phyloP scores from a whole-genome alignment of 1,140 invertebrate genomes.

The Meloidogyne floridensis region DNA sequence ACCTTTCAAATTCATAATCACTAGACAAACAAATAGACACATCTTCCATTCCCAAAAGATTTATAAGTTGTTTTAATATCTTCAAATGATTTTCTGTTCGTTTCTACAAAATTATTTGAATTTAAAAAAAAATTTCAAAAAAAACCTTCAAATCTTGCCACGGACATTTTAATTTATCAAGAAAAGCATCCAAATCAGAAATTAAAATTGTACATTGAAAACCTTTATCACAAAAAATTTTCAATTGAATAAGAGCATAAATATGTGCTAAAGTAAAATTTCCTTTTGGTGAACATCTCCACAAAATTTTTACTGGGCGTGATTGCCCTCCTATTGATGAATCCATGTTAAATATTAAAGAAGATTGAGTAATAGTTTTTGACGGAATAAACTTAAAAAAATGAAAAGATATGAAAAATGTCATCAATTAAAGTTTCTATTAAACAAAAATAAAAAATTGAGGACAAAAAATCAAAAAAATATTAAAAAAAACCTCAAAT shows the following conservation, averaged over 20 bases:
- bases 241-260: slow-evolving; percentile 44
- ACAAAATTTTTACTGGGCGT: slow-evolving; percentile 43
- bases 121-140: slow-evolving; percentile 6
- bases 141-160: slow-evolving; percentile 83
- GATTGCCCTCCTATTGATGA: background rate
- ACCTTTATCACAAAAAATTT: slow-evolving; percentile 29
- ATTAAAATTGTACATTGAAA: slow-evolving; percentile 85
- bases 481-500: slow-evolving; percentile 13
- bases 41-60: slow-evolving; percentile 88
- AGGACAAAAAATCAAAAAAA: background rate
- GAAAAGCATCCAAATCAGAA: slow-evolving; percentile 94
- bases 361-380: background rate
- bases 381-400: slow-evolving; percentile 7
- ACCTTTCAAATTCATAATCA: slow-evolving; percentile 85
- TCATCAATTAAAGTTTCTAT: background rate
- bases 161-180: slow-evolving; percentile 99
- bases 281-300: slow-evolving; percentile 55
- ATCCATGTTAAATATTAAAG: background rate
- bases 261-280: slow-evolving; percentile 58
- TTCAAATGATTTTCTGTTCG: slow-evolving; percentile 89
- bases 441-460: too few species aligned
- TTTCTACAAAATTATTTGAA: slow-evolving; percentile 58
- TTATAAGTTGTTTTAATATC: slow-evolving; percentile 88
- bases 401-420: slow-evolving; percentile 13
- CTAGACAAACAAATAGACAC: slow-evolving; percentile 90